Evolutionary conservation across 2,888 invertebrate genomes (phyloP), one percentile per base, ranked within the genome.

Genomic region (Ornithoptera alexandrae): DNA sequence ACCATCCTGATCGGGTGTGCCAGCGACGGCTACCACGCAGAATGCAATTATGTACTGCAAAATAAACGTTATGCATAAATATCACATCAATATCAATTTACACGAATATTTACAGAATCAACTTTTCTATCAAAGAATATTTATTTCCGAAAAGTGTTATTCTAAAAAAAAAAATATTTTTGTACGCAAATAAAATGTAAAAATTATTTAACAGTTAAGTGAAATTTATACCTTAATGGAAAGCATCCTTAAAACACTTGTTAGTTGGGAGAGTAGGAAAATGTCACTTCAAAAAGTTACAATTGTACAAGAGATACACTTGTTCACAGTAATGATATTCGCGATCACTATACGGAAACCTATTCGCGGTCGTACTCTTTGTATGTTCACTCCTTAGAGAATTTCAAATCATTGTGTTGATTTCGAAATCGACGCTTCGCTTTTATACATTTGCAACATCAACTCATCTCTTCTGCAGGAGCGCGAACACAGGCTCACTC

Each of bases 361-460:
- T 79, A 78, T 84, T 85, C 88, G 86, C 89, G 84, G 83, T 84
- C 83, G 80, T 84, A 78, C 83, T 80, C 74, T 75, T 76, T 80
- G 83, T 84, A 80, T 87, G 90, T 90, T 80, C 86, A 87, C 88
- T 88, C 87, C 85, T 89, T 84, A 84, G 88, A 88, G 88, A 77
- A 87, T 87, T 84, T 84, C 88, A 91, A 91, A 88, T 88, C 85
- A 88, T 85, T 92, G 80, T 92, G 92, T 85, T 90, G 91, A 92
- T 92, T 90, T 91, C 91, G 91, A 90, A 92, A 92, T 89, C 88
- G 76, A 75, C 85, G 85, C 88, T 81, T 83, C 86, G 89, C 89
- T 92, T 92, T 89, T 92, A 92, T 92, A 92, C 87, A 89, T 87
- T 87, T 86, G 90, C 88, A 89, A 88, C 89, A 91, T 90, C 90